These are phyloP conservation scores for Crocodylus rhombifer DNA, from an alignment of 2,797 vertebrate species.

Conservation along the genomic window DNA sequence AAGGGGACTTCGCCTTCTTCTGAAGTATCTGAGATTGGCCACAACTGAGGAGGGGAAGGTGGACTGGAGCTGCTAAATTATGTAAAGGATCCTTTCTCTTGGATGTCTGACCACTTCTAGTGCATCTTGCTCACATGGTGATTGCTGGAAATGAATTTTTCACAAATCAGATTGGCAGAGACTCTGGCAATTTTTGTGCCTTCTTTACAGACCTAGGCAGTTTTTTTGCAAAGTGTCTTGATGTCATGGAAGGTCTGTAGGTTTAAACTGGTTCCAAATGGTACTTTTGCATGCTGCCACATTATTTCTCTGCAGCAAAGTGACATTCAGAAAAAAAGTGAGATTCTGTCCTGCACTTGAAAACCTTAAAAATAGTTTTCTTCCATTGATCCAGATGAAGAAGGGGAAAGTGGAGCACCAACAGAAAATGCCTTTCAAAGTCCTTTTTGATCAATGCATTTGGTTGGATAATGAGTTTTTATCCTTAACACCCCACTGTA, in stretches of 20 bases:
- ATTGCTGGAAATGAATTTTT: too few relatives aligned
- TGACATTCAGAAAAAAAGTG: background rate
- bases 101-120: too few relatives aligned
- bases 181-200: too few relatives aligned
- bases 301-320: background rate
- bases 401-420: background rate
- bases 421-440: background rate
- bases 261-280: background rate
- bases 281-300: background rate
- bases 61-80: too few relatives aligned
- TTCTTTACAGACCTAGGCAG: too few relatives aligned
- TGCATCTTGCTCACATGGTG: too few relatives aligned
- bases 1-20: too few relatives aligned
- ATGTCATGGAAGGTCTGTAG: background rate
- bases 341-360: background rate
- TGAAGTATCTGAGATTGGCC: too few relatives aligned
- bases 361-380: background rate
- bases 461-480: background rate
- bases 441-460: background rate
- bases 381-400: background rate
- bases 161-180: too few relatives aligned
- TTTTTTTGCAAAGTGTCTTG: background rate
- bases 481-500: background rate
- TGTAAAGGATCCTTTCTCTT: too few relatives aligned
- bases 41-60: too few relatives aligned